Conservation (phyloP, 2,797 vertebrate genomes). For the Prionace glauca region DNA sequence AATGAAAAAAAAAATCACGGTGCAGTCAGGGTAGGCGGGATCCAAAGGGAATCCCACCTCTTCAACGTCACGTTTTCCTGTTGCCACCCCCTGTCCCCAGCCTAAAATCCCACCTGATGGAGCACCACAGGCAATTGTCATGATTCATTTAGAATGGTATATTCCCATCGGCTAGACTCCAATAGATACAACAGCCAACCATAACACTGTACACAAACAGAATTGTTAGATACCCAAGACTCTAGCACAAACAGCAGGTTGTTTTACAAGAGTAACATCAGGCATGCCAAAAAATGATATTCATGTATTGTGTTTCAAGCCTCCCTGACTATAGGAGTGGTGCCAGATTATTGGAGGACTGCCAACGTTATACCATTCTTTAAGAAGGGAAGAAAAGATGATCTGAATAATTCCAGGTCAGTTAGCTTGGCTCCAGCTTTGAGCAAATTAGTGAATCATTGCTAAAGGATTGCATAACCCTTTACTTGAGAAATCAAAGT, state of each 20-base stretch:
- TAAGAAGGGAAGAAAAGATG: background rate
- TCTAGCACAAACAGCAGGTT: too few relatives aligned
- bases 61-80: too few relatives aligned
- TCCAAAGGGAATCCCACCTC: too few relatives aligned
- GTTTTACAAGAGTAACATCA: background rate
- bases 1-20: too few relatives aligned
- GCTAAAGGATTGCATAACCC: background rate
- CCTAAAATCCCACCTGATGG: background rate
- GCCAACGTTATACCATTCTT: background rate
- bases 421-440: background rate
- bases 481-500: background rate
- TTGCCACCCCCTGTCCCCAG: too few relatives aligned
- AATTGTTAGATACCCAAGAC: background rate
- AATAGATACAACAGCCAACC: background rate
- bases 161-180: background rate
- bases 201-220: background rate
- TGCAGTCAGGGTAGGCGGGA: too few relatives aligned
- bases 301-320: background rate
- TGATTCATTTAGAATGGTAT: background rate
- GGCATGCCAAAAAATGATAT: background rate
- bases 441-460: background rate
- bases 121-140: background rate
- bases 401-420: background rate
- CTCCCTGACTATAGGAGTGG: background rate
- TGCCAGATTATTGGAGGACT: background rate